Percentiles rank a stretch among this genome's conserved stretches.
phyloP scores from a whole-genome alignment of 1,140 invertebrate species.

The Vanessa atalanta region DNA sequence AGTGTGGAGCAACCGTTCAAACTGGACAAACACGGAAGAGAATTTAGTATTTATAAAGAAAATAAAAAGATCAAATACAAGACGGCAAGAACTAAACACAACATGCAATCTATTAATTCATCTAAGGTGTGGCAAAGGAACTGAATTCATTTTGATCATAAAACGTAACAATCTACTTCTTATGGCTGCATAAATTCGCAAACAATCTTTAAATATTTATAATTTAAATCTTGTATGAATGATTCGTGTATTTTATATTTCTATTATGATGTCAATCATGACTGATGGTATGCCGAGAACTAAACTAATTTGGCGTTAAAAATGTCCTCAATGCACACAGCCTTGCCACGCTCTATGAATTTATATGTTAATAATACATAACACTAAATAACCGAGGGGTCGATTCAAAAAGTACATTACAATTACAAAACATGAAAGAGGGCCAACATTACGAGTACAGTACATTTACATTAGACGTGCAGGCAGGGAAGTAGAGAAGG shows the following conservation, averaged over 20 bases:
- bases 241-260: constrained; percentile 63
- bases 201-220: constrained; percentile 66
- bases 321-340: constrained; percentile 84
- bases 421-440: constrained; percentile 76
- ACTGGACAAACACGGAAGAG: constrained; percentile 49
- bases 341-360: constrained; percentile 84
- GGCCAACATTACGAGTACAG: constrained; percentile 76
- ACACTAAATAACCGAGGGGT: constrained; percentile 77
- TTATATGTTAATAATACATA: constrained; percentile 69
- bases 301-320: constrained; percentile 78
- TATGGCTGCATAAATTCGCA: constrained; percentile 65
- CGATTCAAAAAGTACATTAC: constrained; percentile 74
- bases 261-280: constrained; percentile 75
- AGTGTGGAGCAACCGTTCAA: constrained; percentile 50
- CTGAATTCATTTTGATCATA: constrained; percentile 73
- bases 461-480: constrained; percentile 73
- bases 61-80: constrained; percentile 56
- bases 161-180: constrained; percentile 66
- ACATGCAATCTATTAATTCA: constrained; percentile 73
- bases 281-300: constrained; percentile 73
- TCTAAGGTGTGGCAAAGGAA: constrained; percentile 80
- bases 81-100: constrained; percentile 55
- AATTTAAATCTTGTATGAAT: constrained; percentile 65
- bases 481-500: constrained; percentile 64
- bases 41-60: constrained; percentile 40